phyloP scores from a whole-genome alignment of 2,113 vertebrate species.

The Machaerirhynchus nigripectus region DNA sequence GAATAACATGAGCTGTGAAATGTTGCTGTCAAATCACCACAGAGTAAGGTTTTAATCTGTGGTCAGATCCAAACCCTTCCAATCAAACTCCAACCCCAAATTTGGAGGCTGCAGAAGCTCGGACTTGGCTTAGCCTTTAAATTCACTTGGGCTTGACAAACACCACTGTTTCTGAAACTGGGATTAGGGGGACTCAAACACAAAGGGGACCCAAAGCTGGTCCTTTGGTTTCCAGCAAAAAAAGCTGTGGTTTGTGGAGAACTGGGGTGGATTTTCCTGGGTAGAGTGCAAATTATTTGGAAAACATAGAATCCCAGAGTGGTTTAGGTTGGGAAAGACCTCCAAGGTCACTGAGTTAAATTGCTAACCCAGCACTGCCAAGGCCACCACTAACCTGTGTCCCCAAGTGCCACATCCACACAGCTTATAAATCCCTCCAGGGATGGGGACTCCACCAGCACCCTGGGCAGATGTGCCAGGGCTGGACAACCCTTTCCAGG shows the following conservation, averaged over 20 bases:
- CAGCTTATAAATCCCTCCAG: not conserved
- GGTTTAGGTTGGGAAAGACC: not conserved
- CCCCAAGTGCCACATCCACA: not conserved
- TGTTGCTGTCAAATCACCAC: not conserved
- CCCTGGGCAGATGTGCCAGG: not conserved
- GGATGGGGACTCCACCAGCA: not conserved
- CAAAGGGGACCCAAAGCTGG: not conserved
- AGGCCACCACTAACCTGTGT: not conserved
- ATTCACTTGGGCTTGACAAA: not conserved
- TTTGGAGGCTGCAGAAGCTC: not conserved
- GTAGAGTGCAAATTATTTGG: not conserved
- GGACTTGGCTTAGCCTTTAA: not conserved
- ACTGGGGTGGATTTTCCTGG: not conserved
- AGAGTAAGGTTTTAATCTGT: not conserved
- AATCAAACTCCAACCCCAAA: not conserved
- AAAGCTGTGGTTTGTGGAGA: not conserved
- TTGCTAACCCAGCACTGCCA: not conserved
- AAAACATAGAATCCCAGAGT: not conserved
- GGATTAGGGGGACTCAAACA: not conserved
- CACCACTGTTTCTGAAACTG: not conserved
- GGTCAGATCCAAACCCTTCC: not conserved
- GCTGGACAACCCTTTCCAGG: rapidly evolving
- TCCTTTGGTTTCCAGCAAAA: not conserved
- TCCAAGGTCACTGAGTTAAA: not conserved
- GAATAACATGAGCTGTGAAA: not conserved